Evolutionary conservation across 2,797 vertebrate genomes (phyloP), one percentile per base, ranked within the genome.

Genomic region (Chiloscyllium punctatum): DNA sequence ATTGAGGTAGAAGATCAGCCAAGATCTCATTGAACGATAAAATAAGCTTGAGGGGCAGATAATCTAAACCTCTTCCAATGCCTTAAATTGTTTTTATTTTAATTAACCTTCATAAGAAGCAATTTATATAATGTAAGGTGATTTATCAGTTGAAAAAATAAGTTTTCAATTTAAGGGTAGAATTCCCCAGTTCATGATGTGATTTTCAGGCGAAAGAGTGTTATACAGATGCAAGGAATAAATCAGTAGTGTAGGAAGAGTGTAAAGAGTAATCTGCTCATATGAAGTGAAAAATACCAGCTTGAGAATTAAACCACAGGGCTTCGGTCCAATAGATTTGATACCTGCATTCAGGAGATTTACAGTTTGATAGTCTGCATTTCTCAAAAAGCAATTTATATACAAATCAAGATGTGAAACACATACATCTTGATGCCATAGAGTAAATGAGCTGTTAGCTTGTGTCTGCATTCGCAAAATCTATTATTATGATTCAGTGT

Each of bases 381-480:
- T 48, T 84, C 42, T 84, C 82, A 84, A 84, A 48, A 84, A 84
- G 42, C 82, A 84, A 25, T 84, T 84, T 84, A 84, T 84, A 42
- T 42, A 84, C 37, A 42, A 84, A 84, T 84, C 37, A 84, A 48
- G 42, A 84, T 84, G 79, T 84, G 79, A 84, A 37, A 84, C 37
- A 84, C 37, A 74, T 30, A 84, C 37, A 21, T 84, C 37, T 84
- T 84, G 21, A 27, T 25, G 42, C 42, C 82, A 25, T 84, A 84
- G 48, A 48, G 18, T 48, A 84, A 84, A 84, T 48, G 37, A 25
- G 21, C 42, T 84, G 82, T 84, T 84, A 48, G 37, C 37, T 48
- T 84, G 82, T 48, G 42, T 84, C 82, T 48, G 42, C 82, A 84
- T 48, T 84, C 82, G 48, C 82, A 84, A 84, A 84, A 84, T 84